A percentile compares a stretch with the other conserved stretches of the same genome.
Evolutionary conservation across 2,888 invertebrate genomes (phyloP).

Genomic region (Synergus umbraculus): DNA sequence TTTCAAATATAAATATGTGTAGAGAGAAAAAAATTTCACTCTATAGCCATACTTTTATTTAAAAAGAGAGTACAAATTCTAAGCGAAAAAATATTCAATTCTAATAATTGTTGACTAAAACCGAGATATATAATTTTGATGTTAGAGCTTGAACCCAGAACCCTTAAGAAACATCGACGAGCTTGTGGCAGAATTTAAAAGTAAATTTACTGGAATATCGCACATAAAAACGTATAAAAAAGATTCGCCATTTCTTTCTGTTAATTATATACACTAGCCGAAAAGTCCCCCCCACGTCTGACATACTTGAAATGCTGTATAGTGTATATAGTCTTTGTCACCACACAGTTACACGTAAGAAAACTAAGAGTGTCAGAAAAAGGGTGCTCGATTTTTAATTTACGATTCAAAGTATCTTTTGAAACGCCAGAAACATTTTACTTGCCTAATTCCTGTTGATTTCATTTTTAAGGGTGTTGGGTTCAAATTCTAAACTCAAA

Average conservation of each 20-base stretch:
- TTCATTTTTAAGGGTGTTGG: not conserved
- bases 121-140: too few relatives aligned
- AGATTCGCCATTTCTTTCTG: not conserved
- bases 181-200: not conserved
- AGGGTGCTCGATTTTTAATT: conserved; percentile 28
- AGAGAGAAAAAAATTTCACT: too few relatives aligned
- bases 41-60: not conserved
- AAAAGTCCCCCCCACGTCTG: not conserved
- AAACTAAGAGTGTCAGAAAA: conserved; percentile 8
- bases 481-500: too few relatives aligned
- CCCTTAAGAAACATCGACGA: not conserved
- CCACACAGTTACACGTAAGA: conserved; percentile 33
- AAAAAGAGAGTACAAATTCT: too few relatives aligned
- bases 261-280: conserved; percentile 25
- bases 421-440: not conserved
- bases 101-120: not conserved
- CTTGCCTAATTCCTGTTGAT: not conserved
- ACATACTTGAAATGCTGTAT: not conserved
- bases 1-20: too few relatives aligned
- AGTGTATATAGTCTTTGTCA: conserved; percentile 19
- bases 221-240: conserved; percentile 18
- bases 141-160: not conserved
- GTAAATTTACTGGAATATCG: not conserved
- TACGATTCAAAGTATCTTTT: not conserved
- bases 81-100: not conserved